These are phyloP conservation scores for Antheraea yamamai DNA, from an alignment of 2,888 invertebrate species.

Conservation along the genomic window DNA sequence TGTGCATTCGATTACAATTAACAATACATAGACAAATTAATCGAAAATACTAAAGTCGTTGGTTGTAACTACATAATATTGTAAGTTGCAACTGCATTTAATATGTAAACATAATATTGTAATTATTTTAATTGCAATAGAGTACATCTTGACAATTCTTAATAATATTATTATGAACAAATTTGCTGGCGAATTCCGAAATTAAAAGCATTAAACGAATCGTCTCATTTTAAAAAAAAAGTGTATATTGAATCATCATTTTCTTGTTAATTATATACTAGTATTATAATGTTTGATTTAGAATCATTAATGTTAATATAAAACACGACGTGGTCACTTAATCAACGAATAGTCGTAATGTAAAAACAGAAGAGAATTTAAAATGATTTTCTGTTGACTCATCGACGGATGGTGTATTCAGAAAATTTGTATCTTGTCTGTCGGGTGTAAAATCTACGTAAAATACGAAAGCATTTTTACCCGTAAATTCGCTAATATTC, in stretches of 20 bases:
- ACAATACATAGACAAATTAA: too few species aligned
- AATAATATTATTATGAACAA: neutral
- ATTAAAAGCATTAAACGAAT: neutral
- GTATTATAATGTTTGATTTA: neutral
- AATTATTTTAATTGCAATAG: neutral
- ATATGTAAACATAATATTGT: neutral
- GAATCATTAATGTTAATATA: neutral
- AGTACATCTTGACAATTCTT: neutral
- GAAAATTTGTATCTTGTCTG: neutral
- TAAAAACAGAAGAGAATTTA: neutral
- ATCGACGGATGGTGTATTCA: neutral
- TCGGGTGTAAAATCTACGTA: constrained; percentile 45
- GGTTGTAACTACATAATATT: neutral
- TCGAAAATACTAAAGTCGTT: neutral
- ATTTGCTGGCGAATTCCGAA: neutral
- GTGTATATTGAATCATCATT: neutral
- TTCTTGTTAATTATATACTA: neutral
- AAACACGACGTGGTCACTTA: neutral
- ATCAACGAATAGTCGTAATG: neutral
- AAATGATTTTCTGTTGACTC: neutral
- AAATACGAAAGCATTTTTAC: constrained; percentile 67
- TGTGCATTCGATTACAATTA: too few species aligned
- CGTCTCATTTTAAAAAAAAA: neutral
- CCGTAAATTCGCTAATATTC: constrained; percentile 79
- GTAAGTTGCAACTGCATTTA: neutral